Percentiles rank a stretch among this genome's conserved stretches.
Conservation (phyloP, 2,113 vertebrate species). For the Brienomyrus brachyistius region DNA sequence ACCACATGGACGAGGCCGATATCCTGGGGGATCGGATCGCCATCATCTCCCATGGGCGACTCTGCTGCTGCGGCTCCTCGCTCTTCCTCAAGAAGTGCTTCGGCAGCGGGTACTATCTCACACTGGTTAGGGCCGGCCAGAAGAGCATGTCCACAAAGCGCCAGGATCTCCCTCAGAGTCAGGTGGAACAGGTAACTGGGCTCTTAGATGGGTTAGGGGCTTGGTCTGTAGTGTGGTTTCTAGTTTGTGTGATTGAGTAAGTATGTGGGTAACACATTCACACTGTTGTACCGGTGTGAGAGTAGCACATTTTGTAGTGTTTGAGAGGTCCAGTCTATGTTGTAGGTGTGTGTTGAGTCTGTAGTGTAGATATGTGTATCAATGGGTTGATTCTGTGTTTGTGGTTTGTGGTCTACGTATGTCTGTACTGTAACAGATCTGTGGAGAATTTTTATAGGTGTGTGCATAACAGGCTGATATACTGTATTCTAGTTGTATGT, state of each 20-base stretch:
- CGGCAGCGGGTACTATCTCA: slow-evolving; percentile 94
- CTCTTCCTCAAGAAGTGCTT: slow-evolving; percentile 90
- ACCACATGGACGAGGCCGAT: slow-evolving; percentile 98
- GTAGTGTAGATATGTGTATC: background rate
- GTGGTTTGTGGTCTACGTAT: background rate
- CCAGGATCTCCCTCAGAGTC: slow-evolving; percentile 54
- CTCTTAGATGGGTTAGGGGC: background rate
- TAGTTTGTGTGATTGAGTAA: background rate
- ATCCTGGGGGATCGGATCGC: slow-evolving; percentile 89
- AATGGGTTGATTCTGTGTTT: background rate
- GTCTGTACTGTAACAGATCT: too few relatives aligned
- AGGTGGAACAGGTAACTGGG: slow-evolving; percentile 41
- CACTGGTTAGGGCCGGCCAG: slow-evolving; percentile 63
- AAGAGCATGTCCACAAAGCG: slow-evolving; percentile 62
- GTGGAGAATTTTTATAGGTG: too few relatives aligned
- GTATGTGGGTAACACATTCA: background rate
- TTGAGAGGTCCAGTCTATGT: background rate
- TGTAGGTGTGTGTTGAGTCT: background rate
- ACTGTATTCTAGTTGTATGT: background rate
- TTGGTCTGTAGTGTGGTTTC: background rate
- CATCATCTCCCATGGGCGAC: slow-evolving; percentile 87
- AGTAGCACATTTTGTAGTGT: background rate
- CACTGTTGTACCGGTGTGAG: background rate
- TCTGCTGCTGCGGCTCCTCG: slow-evolving; percentile 91
- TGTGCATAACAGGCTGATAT: background rate